Conservation (phyloP, 2,113 vertebrate genomes). For the Brachionichthys hirsutus region DNA sequence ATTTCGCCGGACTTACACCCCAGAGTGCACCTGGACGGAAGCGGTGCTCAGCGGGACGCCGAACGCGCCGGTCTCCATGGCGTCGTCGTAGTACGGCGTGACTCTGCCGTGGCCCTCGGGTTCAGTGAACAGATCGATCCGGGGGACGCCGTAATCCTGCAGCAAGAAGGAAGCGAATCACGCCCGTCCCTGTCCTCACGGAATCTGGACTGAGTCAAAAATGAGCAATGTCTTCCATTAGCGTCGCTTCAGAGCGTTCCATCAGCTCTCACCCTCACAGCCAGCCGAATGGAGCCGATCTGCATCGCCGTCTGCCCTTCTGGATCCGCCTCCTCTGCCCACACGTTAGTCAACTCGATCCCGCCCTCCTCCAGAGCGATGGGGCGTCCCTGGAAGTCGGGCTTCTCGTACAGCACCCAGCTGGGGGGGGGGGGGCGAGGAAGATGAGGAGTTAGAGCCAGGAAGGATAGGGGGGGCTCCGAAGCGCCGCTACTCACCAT, state of each 20-base stretch:
- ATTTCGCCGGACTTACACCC: slow-evolving; percentile 79
- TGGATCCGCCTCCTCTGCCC: slow-evolving; percentile 71
- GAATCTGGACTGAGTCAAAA: slow-evolving; percentile 11
- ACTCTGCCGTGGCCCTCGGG: slow-evolving; percentile 82
- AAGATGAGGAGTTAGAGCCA: too few species aligned
- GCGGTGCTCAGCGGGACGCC: slow-evolving; percentile 84
- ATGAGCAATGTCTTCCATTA: slow-evolving; percentile 1
- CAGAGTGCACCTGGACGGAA: slow-evolving; percentile 91
- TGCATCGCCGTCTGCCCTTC: slow-evolving; percentile 61
- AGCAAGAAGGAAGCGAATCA: slow-evolving; percentile 18
- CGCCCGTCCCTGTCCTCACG: neutral
- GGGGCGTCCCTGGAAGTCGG: slow-evolving; percentile 86
- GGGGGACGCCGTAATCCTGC: slow-evolving; percentile 89
- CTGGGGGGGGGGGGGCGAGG: too few species aligned
- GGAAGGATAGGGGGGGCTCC: too few species aligned
- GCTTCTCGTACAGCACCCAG: slow-evolving; percentile 92
- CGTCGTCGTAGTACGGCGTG: slow-evolving; percentile 84
- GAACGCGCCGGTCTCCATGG: slow-evolving; percentile 83
- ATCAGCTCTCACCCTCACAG: slow-evolving; percentile 82
- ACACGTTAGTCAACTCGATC: slow-evolving; percentile 81
- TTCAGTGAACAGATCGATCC: slow-evolving; percentile 91
- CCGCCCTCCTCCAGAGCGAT: slow-evolving; percentile 89
- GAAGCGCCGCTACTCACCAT: slow-evolving; percentile 80
- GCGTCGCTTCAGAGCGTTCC: neutral
- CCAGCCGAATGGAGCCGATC: slow-evolving; percentile 88